Evolutionary conservation across 2,888 invertebrate species (phyloP), one percentile per base, ranked within the genome.

Genomic region (Polia nebulosa): DNA sequence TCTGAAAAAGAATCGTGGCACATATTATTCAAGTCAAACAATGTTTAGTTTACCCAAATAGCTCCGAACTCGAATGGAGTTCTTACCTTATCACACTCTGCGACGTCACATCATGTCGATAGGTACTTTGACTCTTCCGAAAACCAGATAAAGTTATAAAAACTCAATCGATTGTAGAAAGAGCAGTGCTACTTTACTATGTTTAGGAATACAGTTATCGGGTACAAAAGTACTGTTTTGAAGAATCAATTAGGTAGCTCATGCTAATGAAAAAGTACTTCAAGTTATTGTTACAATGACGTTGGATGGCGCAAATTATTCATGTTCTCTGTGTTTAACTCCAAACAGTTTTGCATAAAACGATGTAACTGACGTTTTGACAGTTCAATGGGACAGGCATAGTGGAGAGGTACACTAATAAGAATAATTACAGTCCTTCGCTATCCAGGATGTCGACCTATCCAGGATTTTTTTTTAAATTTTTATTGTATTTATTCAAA

Each of bases 341-440:
- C 52, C 17, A 20, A 39, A 29, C 27, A 67, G 32, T 45, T 49
- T 65, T 36, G n/a, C 20, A 49, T 15, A 44, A 27, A 27, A 56
- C 34, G 15, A 59, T n/a, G 25, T 36, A 27, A 55, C 44, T 56
- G 52, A 66, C 58, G 29, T 20, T 44, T 36, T 5, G 58, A 68
- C 55, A 60, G 44, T 27, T 59, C 36, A 76, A 60, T 49, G 27
- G 39, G 27, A 60, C 51, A 29, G 39, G 27, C 7, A 47, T 34
- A 27, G 20, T n/a, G 17, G 5, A 34, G 8, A 39, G 13, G 8
- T 53, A 52, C 8, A 25, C 6, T 39, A 7, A 39, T 17, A 7
- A n/a, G n/a, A n/a, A n/a, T n/a, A n/a, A n/a, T n/a, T n/a, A n/a
- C n/a, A n/a, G n/a, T n/a, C n/a, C n/a, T n/a, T n/a, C n/a, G n/a